Percentiles rank a stretch among this genome's conserved stretches.
Evolutionary conservation across 2,797 vertebrate genomes (phyloP).

Genomic region (Gadopsis marmoratus): DNA sequence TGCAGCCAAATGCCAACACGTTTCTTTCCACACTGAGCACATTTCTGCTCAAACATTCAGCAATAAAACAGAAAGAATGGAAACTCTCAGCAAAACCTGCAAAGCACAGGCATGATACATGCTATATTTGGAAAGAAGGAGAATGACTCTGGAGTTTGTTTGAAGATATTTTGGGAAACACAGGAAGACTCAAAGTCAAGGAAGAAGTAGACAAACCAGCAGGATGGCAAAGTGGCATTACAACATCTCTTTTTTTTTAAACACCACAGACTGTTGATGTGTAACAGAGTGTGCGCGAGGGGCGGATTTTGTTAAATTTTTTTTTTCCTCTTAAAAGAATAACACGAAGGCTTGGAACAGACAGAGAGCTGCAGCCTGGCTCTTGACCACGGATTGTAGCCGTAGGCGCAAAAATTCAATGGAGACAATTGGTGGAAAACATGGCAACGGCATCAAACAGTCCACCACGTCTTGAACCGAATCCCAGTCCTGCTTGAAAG

Average conservation of each 20-base stretch:
- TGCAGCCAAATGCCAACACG: too few relatives aligned
- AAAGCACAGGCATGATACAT: not conserved
- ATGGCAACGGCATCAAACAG: constrained; percentile 67
- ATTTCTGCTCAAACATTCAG: too few relatives aligned
- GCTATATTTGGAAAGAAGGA: not conserved
- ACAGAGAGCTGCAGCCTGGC: constrained; percentile 55
- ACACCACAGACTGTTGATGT: constrained; percentile 37
- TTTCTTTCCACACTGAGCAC: not conserved
- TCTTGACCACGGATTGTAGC: constrained; percentile 59
- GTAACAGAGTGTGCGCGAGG: constrained; percentile 17
- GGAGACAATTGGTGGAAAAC: constrained; percentile 53
- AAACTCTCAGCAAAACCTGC: not conserved
- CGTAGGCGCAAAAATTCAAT: constrained; percentile 56
- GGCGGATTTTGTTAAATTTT: not conserved
- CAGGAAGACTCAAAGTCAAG: not conserved
- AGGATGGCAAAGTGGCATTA: not conserved
- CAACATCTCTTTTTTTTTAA: constrained; percentile 30
- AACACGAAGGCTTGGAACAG: constrained; percentile 60
- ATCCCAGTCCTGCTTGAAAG: constrained; percentile 50
- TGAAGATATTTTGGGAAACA: not conserved
- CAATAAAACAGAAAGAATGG: not conserved
- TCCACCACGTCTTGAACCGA: constrained; percentile 36
- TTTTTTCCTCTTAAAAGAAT: constrained; percentile 33
- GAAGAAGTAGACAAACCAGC: not conserved
- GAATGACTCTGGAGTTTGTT: not conserved